Conservation (phyloP, 1,140 invertebrate species). For the Musca vetustissima region DNA sequence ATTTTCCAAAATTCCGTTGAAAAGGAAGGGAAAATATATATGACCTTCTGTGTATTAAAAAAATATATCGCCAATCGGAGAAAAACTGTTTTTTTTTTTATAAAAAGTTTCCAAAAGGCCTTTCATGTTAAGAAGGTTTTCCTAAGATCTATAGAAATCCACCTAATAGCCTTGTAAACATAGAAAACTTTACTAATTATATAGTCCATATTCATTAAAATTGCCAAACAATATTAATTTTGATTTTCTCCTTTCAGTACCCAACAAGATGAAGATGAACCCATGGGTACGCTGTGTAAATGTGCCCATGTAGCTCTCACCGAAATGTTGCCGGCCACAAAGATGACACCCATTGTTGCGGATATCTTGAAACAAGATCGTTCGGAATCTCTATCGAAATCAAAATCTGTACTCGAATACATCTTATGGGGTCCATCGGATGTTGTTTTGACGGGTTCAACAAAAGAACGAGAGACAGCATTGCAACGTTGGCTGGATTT, state of each 20-base stretch:
- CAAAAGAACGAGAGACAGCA: constrained; percentile 68
- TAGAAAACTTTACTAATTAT: not conserved
- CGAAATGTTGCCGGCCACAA: constrained; percentile 65
- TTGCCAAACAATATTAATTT: too few species aligned
- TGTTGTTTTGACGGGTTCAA: constrained; percentile 65
- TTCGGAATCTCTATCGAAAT: constrained; percentile 66
- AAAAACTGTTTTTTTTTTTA: too few species aligned
- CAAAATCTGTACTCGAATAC: constrained; percentile 77
- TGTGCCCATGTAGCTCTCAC: constrained; percentile 73
- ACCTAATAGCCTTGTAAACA: too few species aligned
- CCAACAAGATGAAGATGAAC: constrained; percentile 60
- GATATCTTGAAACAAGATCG: constrained; percentile 71
- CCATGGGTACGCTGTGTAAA: constrained; percentile 73
- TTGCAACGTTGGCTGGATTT: constrained; percentile 81
- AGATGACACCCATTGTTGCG: constrained; percentile 67
- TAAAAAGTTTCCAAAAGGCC: too few species aligned
- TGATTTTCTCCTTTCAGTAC: too few species aligned
- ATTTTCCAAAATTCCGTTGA: too few species aligned
- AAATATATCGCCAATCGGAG: too few species aligned
- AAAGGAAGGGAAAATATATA: too few species aligned
- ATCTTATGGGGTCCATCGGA: constrained; percentile 83
- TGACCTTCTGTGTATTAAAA: too few species aligned
- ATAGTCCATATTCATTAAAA: too few species aligned
- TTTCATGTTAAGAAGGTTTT: too few species aligned
- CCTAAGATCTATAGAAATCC: too few species aligned